phyloP scores from a whole-genome alignment of 2,113 vertebrate genomes.

The Nicator chloris region DNA sequence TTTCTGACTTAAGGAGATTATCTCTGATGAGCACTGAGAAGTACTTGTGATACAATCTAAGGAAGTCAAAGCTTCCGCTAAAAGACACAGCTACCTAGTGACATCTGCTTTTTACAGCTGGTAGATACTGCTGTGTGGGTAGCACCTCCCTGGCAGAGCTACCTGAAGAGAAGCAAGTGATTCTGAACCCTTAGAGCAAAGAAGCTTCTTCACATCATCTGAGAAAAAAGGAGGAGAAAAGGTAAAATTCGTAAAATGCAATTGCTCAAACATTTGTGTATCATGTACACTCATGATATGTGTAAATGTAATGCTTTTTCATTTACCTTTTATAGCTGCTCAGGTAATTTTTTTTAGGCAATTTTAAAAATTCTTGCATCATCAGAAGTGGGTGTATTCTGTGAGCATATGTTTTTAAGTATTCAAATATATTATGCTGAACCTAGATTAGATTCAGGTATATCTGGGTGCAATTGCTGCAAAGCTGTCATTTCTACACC shows the following conservation, averaged over 20 bases:
- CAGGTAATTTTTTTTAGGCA: neutral
- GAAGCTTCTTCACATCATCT: neutral
- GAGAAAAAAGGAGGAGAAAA: neutral
- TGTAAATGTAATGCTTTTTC: neutral
- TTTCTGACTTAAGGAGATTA: neutral
- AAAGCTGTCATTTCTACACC: neutral
- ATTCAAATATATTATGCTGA: neutral
- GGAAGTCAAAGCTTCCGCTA: constrained; percentile 28
- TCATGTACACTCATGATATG: neutral
- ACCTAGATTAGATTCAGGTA: neutral
- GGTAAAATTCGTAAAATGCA: constrained; percentile 24
- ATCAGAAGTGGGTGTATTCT: neutral
- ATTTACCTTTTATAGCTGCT: neutral
- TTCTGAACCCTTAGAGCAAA: neutral
- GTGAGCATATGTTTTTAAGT: neutral
- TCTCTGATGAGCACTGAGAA: neutral
- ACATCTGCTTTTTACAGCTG: neutral
- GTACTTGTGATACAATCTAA: constrained; percentile 5
- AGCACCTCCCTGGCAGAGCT: neutral
- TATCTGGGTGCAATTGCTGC: neutral
- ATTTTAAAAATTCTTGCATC: neutral
- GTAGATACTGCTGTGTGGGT: neutral
- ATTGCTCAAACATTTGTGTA: neutral
- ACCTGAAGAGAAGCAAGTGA: neutral
- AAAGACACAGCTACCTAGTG: neutral